These are phyloP conservation scores for Micropoecilia bifurca DNA, from an alignment of 2,797 vertebrate genomes.

Conservation along the genomic window DNA sequence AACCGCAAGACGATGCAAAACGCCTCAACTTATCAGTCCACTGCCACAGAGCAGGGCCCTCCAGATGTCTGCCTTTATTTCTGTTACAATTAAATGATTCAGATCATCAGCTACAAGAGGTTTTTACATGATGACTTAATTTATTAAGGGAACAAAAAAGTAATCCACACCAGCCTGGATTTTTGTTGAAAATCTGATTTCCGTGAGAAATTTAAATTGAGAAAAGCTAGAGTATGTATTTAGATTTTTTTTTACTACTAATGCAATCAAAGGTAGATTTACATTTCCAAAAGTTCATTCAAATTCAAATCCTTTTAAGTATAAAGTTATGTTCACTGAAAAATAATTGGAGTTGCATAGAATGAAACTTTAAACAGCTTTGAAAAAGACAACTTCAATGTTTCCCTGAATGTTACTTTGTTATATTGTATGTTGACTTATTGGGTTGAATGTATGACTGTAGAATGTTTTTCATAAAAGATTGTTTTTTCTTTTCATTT, in stretches of 20 bases:
- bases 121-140: neutral
- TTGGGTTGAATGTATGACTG: too few species aligned
- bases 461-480: too few species aligned
- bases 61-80: neutral
- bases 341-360: too few species aligned
- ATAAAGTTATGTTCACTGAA: too few species aligned
- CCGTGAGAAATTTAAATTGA: neutral
- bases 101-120: neutral
- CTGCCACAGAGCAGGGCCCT: too few species aligned
- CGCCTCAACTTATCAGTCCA: neutral
- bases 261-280: neutral
- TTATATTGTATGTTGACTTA: too few species aligned
- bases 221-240: neutral
- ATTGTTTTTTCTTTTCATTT: too few species aligned
- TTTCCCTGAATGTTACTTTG: too few species aligned
- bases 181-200: neutral
- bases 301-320: too few species aligned
- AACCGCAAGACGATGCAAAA: conserved; percentile 13
- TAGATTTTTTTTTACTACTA: neutral
- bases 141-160: neutral
- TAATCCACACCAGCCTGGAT: neutral
- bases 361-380: too few species aligned
- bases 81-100: neutral
- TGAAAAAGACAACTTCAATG: too few species aligned
- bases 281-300: too few species aligned